Evolutionary conservation across 2,113 vertebrate genomes (phyloP), one percentile per base, ranked within the genome.

Genomic region (Puntigrus tetrazona): DNA sequence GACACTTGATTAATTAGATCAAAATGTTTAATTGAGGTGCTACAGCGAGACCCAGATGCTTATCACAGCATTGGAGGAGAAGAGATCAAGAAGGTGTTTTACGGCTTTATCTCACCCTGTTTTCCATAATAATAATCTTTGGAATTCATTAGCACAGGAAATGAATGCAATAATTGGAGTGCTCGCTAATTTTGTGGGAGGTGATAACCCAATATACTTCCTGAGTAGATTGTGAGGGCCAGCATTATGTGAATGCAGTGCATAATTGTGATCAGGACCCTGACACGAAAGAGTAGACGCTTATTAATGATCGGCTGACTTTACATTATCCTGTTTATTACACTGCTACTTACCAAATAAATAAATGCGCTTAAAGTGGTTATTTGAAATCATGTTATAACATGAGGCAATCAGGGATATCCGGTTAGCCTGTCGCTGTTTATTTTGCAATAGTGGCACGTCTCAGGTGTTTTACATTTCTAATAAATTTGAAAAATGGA

Each of bases 11-110:
- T 89, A 86, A 91, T 91, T 89, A 78, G 77, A 81, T 89, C 80
- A 80, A 91, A 91, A 89, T 82, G 84, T 92, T 81, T 88, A 84
- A 91, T 69, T 83, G 91, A 92, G 90, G 82, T 88, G 85, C 83
- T 69, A 73, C 83, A 74, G 88, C 83, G 82, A 86, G 22, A 25
- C 65, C 5, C 75, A 79, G 75, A 84, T 79, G 76, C 25, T 78
- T 79, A 85, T 85, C 83, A 70, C 16, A 22, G 69, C 59, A 31
- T 14, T 50, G 55, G 27, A 75, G 27, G 18, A 81, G 43, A 79
- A 22, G 22, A 11, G 77, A 65, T 78, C 72, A 55, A 70, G 76
- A 59, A 59, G 63, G 14, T 77, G 11, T 84, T 84, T 72, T 84
- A 36, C 36, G 20, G 67, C 25, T 78, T 85, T 79, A 79, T 85